Conservation (phyloP, 2,113 vertebrate species). For the Xiphophorus maculatus region DNA sequence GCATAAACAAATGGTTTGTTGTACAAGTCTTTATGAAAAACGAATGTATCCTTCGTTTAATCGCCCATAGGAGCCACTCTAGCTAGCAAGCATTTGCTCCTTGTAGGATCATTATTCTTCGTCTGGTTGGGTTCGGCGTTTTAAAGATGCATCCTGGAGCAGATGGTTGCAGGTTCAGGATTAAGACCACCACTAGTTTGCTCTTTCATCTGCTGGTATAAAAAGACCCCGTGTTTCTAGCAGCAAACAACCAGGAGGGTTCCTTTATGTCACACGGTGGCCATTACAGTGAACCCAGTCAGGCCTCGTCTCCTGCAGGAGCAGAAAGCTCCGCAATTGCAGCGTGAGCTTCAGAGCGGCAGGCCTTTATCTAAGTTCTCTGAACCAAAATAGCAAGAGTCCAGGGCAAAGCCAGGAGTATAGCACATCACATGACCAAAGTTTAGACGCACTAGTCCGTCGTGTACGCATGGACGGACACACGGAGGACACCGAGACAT, state of each 20-base stretch:
- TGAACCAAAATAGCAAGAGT: not conserved
- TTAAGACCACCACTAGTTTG: constrained; percentile 61
- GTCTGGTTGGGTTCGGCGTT: constrained; percentile 2
- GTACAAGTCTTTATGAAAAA: constrained; percentile 25
- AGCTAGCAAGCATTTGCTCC: not conserved
- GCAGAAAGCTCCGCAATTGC: not conserved
- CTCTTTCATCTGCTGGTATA: constrained; percentile 46
- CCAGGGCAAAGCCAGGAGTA: not conserved
- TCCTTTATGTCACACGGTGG: constrained; percentile 20
- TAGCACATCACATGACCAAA: not conserved
- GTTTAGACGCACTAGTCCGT: not conserved
- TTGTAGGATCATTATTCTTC: not conserved
- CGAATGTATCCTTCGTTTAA: not conserved
- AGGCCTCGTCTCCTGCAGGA: constrained; percentile 7
- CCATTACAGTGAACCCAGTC: constrained; percentile 35
- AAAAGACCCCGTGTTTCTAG: constrained; percentile 25
- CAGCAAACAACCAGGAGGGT: not conserved
- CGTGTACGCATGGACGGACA: not conserved
- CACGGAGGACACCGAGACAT: not conserved
- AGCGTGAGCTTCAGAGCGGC: not conserved
- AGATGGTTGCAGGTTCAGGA: constrained; percentile 66
- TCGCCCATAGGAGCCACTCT: constrained; percentile 3
- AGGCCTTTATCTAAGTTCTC: not conserved
- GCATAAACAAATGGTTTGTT: constrained; percentile 56
- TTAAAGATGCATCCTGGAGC: constrained; percentile 43